These are phyloP conservation scores for Scolopax mira DNA, from an alignment of 2,113 vertebrate genomes.

Conservation along the genomic window DNA sequence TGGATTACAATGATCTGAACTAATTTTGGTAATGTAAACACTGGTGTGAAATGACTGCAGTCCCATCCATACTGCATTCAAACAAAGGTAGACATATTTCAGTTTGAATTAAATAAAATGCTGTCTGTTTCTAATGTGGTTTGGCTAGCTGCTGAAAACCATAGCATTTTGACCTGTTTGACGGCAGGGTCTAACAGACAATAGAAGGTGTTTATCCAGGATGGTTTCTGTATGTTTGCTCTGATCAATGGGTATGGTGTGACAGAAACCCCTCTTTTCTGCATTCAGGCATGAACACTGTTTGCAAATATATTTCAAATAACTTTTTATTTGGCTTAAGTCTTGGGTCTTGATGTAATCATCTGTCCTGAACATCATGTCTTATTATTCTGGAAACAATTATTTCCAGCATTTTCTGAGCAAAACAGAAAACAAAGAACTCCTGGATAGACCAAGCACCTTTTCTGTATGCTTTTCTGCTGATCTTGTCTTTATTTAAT, in stretches of 20 bases:
- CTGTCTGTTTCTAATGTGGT: not conserved
- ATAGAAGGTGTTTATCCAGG: not conserved
- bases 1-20: not conserved
- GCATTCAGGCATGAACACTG: not conserved
- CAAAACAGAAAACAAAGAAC: not conserved
- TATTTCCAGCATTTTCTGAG: constrained; percentile 9
- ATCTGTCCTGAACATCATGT: not conserved
- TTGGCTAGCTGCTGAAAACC: not conserved
- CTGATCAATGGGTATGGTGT: not conserved
- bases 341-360: not conserved
- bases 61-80: not conserved
- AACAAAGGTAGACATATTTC: not conserved
- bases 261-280: not conserved
- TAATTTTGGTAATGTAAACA: not conserved
- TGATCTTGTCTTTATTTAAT: not conserved
- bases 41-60: not conserved
- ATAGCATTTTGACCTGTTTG: not conserved
- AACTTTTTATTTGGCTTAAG: not conserved
- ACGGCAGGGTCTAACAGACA: not conserved
- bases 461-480: not conserved
- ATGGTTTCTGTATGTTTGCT: not conserved
- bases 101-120: not conserved
- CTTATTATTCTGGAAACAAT: not conserved
- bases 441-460: not conserved
- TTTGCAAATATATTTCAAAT: not conserved